phyloP scores from a whole-genome alignment of 2,888 invertebrate genomes.

The Ophion slaviceki region DNA sequence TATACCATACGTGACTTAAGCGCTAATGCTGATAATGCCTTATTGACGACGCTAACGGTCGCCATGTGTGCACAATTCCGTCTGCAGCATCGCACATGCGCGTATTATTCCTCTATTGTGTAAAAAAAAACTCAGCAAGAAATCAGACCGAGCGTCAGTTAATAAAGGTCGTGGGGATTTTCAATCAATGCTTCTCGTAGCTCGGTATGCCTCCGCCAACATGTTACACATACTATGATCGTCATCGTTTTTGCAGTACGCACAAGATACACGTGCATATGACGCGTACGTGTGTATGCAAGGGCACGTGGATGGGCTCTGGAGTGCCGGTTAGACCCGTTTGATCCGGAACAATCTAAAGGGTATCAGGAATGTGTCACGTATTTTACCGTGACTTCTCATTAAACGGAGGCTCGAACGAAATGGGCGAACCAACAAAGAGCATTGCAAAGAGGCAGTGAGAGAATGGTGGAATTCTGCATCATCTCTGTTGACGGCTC shows the following conservation, averaged over 20 bases:
- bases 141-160: constrained; percentile 8
- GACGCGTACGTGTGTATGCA: background rate
- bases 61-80: too few relatives aligned
- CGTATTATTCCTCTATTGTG: constrained; percentile 5
- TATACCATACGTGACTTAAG: background rate
- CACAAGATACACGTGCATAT: background rate
- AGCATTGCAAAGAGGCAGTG: background rate
- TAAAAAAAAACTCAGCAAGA: constrained; percentile 1
- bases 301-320: background rate
- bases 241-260: constrained; percentile 9
- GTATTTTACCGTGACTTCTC: constrained; percentile 1
- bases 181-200: constrained; percentile 38
- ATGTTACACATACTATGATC: background rate
- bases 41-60: background rate
- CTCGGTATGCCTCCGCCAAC: constrained; percentile 2
- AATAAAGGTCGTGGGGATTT: constrained; percentile 45
- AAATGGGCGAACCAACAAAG: constrained; percentile 28
- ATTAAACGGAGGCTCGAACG: constrained; percentile 19
- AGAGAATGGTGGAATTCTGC: constrained; percentile 6
- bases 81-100: background rate
- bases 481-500: constrained; percentile 16
- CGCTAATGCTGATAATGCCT: background rate
- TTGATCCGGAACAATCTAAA: constrained; percentile 20
- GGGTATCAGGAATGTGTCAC: constrained; percentile 20
- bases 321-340: constrained; percentile 14